Evolutionary conservation across 1,140 invertebrate species (phyloP).

Genomic region (Macrosteles quadrilineatus): DNA sequence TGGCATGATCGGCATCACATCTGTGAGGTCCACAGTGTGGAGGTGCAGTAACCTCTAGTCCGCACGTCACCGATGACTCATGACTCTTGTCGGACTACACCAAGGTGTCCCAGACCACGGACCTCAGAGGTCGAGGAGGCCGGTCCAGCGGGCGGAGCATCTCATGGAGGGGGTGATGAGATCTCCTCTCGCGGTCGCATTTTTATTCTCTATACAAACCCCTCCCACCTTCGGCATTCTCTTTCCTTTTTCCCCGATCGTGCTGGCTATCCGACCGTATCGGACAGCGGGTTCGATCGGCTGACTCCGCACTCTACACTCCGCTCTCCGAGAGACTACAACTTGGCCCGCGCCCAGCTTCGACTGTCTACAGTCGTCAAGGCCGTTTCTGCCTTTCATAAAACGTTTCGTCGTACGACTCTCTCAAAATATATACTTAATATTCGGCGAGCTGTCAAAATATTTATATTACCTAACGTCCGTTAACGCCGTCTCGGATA

Average conservation of each 20-base stretch:
- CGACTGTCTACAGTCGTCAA: background rate
- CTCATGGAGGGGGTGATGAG: background rate
- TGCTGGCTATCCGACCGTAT: background rate
- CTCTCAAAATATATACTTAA: constrained; percentile 11
- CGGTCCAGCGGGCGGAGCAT: constrained; percentile 3
- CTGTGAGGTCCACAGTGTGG: too few relatives aligned
- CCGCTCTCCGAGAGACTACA: background rate
- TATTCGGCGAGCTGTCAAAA: constrained; percentile 12
- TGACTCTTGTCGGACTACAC: too few relatives aligned
- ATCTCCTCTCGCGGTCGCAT: constrained; percentile 27
- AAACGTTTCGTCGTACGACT: constrained; percentile 11
- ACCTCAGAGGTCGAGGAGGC: background rate
- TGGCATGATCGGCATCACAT: too few relatives aligned
- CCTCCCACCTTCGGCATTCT: constrained; percentile 33
- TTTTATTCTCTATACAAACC: constrained; percentile 37
- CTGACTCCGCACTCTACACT: background rate
- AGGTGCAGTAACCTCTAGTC: too few relatives aligned
- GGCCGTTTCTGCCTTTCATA: constrained; percentile 8
- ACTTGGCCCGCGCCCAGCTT: background rate
- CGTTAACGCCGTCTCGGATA: background rate
- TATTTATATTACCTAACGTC: background rate
- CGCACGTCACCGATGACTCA: too few relatives aligned
- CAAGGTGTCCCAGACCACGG: too few relatives aligned
- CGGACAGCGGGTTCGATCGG: constrained; percentile 3
- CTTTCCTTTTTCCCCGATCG: constrained; percentile 9